Evolutionary conservation across 2,113 vertebrate genomes (phyloP).

Genomic region (Platysteira castanea): DNA sequence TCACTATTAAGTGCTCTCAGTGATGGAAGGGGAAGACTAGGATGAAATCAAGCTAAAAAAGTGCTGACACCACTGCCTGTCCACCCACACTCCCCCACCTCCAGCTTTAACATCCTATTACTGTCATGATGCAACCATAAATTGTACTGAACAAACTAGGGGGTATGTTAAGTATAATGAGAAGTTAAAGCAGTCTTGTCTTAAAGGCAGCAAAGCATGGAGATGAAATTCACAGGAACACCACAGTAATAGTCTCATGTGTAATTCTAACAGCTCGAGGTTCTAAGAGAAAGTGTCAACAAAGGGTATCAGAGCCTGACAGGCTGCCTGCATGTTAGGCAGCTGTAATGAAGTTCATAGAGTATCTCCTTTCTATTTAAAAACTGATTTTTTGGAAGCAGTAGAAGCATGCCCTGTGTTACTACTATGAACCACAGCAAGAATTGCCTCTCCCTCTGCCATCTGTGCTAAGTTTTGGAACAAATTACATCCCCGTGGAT

Average conservation of each 20-base stretch:
- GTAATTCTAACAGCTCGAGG: not conserved
- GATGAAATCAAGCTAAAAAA: not conserved
- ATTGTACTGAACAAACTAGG: not conserved
- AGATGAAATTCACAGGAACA: not conserved
- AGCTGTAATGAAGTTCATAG: not conserved
- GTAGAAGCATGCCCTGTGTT: not conserved
- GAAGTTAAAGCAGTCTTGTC: not conserved
- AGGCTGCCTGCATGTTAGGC: not conserved
- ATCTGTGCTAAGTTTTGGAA: not conserved
- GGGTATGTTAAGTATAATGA: not conserved
- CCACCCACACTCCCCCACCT: not conserved
- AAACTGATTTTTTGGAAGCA: not conserved
- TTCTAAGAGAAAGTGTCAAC: not conserved
- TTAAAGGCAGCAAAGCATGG: not conserved
- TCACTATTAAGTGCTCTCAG: not conserved
- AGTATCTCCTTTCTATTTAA: not conserved
- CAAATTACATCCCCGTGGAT: not conserved
- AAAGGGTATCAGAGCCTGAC: not conserved
- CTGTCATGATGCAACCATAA: not conserved
- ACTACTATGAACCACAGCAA: not conserved
- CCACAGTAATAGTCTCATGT: not conserved
- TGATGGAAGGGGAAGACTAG: not conserved
- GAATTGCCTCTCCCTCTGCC: not conserved
- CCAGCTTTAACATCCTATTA: not conserved
- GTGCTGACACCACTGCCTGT: not conserved